Evolutionary conservation across 2,888 invertebrate species (phyloP).

Genomic region (Agriopis leucophaearia): DNA sequence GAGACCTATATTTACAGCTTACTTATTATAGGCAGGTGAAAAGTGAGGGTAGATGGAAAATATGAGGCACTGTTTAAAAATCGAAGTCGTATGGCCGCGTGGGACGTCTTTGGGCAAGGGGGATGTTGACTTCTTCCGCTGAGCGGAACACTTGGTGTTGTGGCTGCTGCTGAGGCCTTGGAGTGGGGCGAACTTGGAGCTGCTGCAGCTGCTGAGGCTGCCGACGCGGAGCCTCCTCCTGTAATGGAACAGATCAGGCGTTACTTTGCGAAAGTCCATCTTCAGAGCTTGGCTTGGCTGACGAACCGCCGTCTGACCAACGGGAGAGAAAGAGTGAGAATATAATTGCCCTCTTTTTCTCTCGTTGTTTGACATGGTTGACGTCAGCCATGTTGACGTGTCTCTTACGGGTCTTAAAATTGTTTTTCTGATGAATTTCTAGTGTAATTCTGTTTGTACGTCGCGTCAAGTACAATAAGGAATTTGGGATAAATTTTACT

Average conservation of each 20-base stretch:
- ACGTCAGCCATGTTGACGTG: too few relatives aligned
- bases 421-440: too few relatives aligned
- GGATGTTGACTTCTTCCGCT: slow-evolving; percentile 95
- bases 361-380: too few relatives aligned
- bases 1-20: slow-evolving; percentile 36
- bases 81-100: slow-evolving; percentile 81
- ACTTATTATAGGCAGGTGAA: slow-evolving; percentile 36
- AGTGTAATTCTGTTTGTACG: too few relatives aligned
- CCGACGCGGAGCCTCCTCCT: slow-evolving; percentile 67
- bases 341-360: too few relatives aligned
- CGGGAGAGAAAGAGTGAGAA: too few relatives aligned
- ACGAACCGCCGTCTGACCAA: too few relatives aligned
- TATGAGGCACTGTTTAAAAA: slow-evolving; percentile 58
- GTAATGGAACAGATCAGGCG: slow-evolving; percentile 6
- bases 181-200: slow-evolving; percentile 55
- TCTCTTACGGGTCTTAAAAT: too few relatives aligned
- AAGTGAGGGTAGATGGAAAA: slow-evolving; percentile 29
- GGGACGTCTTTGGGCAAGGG: slow-evolving; percentile 93
- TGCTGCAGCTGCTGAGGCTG: slow-evolving; percentile 51
- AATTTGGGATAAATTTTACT: too few relatives aligned
- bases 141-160: slow-evolving; percentile 91
- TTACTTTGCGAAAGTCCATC: too few relatives aligned
- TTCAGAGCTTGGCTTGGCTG: too few relatives aligned
- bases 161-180: slow-evolving; percentile 63
- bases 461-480: too few relatives aligned